Conservation (phyloP, 2,113 vertebrate species). For the Oryzias melastigma region DNA sequence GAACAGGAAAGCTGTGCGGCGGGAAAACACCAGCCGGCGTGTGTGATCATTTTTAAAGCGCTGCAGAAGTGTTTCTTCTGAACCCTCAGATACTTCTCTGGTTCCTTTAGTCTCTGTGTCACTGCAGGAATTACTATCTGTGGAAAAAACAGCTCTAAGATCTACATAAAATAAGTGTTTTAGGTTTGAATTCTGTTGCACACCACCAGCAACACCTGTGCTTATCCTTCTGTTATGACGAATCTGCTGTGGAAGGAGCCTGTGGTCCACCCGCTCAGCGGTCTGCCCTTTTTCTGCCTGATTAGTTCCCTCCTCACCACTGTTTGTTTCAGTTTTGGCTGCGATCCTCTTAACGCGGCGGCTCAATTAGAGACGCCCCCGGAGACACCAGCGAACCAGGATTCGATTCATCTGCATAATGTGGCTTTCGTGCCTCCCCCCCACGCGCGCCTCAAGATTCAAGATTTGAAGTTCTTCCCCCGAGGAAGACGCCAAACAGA, state of each 20-base stretch:
- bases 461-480: slow-evolving; percentile 8
- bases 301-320: slow-evolving; percentile 11
- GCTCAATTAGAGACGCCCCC: slow-evolving; percentile 7
- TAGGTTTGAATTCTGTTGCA: no score
- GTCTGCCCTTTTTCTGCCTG: slow-evolving; percentile 16
- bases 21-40: neutral
- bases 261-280: slow-evolving; percentile 18
- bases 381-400: neutral
- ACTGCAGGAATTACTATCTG: no score
- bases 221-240: slow-evolving; percentile 21
- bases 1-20: slow-evolving; percentile 22
- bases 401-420: slow-evolving; percentile 14
- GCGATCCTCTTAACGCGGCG: slow-evolving; percentile 1
- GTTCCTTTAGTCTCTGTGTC: no score
- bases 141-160: no score
- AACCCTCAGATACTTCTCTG: no score
- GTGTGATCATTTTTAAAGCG: slow-evolving; percentile 14
- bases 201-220: slow-evolving; percentile 6
- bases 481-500: neutral
- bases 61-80: no score
- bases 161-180: no score
- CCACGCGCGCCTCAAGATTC: neutral
- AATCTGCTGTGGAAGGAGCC: slow-evolving; percentile 13
- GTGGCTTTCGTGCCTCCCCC: neutral
- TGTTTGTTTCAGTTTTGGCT: slow-evolving; percentile 4